Base-by-base conservation (phyloP, 2,888 invertebrate species). In the Hedychridium roseum region DNA sequence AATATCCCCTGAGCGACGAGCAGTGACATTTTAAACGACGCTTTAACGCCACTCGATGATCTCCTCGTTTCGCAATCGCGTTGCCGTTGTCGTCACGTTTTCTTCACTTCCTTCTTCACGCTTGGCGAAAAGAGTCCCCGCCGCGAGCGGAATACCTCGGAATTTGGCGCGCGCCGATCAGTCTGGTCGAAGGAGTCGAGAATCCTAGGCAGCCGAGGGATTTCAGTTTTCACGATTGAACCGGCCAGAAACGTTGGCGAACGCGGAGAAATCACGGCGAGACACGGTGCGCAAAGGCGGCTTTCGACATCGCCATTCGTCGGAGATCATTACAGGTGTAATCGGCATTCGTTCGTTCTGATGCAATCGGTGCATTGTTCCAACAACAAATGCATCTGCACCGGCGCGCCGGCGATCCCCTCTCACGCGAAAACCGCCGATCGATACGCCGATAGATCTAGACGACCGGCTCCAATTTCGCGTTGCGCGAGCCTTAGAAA, bases 311-410 rank as follows among this genome's bases (percentile, higher is more conserved):
- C 42, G 50, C 42, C 41, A 49, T 58, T 58, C 54, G 54, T 58
- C 49, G 45, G 54, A 52, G 53, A 61, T 62, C 59, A 57, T 62
- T 59, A 59, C 57, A 53, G 41, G 47, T 50, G 54, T 54, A 62
- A 63, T 63, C 63, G 50, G 47, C 56, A 48, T 56, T 62, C 56
- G 57, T 59, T 61, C 46, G 37, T 46, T 54, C 54, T 63, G 57
- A 57, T 43, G 63, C 59, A 63, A 63, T 47, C 31, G 35, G 38
- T 50, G 52, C 51, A 63, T 63, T 63, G 62, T 63, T 63, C 55
- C 50, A 38, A 52, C 46, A 48, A 23, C 42, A 30, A 57, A 58
- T 43, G 41, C 43, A 43, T 54, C 54, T 34, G 43, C 36, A n/a
- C 34, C 36, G 30, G 20, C 21, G 30, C 30, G 11, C 20, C 30